phyloP scores from a whole-genome alignment of 1,140 invertebrate species.

The Temnothorax longispinosus region DNA sequence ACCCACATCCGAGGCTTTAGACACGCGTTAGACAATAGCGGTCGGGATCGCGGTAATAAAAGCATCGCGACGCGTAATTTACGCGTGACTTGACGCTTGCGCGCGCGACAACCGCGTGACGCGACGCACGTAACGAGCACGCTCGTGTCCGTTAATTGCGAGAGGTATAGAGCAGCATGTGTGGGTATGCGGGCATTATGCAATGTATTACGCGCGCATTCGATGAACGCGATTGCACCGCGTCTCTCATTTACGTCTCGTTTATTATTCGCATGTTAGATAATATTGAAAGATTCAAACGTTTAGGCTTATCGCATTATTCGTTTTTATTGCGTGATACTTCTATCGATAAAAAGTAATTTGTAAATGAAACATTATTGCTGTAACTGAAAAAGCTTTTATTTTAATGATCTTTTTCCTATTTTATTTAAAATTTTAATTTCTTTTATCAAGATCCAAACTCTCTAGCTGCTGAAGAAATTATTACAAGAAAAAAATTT shows the following conservation, averaged over 20 bases:
- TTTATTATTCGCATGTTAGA: not conserved
- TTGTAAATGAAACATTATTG: not conserved
- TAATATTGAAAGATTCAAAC: not conserved
- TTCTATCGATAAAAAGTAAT: not conserved
- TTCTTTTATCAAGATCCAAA: not conserved
- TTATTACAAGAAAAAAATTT: not conserved
- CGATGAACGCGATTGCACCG: not conserved
- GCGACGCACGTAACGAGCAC: slow-evolving; percentile 15
- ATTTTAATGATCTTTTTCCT: not conserved
- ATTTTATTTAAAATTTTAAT: not conserved
- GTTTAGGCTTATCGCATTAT: not conserved
- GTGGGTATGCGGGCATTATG: slow-evolving; percentile 1
- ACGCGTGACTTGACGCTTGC: slow-evolving; percentile 20
- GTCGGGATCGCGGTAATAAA: not conserved
- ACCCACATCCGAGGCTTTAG: not conserved
- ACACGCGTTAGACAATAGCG: slow-evolving; percentile 23
- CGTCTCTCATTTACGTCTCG: not conserved
- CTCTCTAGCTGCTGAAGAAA: not conserved
- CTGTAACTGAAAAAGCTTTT: not conserved
- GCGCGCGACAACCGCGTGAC: not conserved
- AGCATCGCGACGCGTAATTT: slow-evolving; percentile 32
- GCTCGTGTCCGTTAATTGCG: slow-evolving; percentile 19
- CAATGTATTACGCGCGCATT: not conserved
- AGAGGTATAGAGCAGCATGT: not conserved
- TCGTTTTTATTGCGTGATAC: not conserved